Base-by-base conservation (phyloP, 2,797 vertebrate genomes). In the Acanthiza pusilla region DNA sequence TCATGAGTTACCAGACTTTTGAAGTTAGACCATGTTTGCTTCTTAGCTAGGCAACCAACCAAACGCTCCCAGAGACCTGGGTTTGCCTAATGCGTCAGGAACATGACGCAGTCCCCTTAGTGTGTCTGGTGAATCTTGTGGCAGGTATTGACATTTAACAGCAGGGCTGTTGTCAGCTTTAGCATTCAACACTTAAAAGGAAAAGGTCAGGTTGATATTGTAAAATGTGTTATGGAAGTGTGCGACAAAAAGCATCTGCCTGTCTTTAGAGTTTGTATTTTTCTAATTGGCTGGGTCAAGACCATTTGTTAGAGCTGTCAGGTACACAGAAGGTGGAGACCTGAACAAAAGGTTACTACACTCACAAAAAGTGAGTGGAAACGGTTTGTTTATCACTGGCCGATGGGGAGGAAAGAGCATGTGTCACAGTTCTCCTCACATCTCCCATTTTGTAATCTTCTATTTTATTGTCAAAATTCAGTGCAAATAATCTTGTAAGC, bases 141-240 rank as follows among this genome's bases (percentile, higher is more conserved):
- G 67, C 91, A 96, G 85, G 82, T 96, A 96, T 4, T 96, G 91
- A 88, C 72, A 84, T 94, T 84, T 78, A 93, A 65, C 85, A 96
- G 93, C 67, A 53, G 47, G 70, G 30, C 51, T 73, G 38, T 66
- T 87, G 68, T 91, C 85, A 93, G 50, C 51, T 85, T 93, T 45
- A 94, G 71, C 34, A 36, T 67, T 93, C 72, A 58, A 3, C 45
- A 79, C 14, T 84, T 81, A 30, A 63, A 92, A 86, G 62, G 62
- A 94, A 88, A 93, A 95, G 75, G 84, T 88, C 88, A 96, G 57
- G 58, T 25, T 87, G 55, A 80, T 89, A 91, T 68, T 89, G 68
- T 74, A 88, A 85, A 50, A 65, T 38, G 38, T 27, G 22, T 80
- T 85, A 40, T 9, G 78, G 51, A 82, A 91, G 23, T 51, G 42